Percentiles rank a stretch among this genome's conserved stretches.
Evolutionary conservation across 23 tunicate species (phyloP).

Genomic region (Pegea sp.): DNA sequence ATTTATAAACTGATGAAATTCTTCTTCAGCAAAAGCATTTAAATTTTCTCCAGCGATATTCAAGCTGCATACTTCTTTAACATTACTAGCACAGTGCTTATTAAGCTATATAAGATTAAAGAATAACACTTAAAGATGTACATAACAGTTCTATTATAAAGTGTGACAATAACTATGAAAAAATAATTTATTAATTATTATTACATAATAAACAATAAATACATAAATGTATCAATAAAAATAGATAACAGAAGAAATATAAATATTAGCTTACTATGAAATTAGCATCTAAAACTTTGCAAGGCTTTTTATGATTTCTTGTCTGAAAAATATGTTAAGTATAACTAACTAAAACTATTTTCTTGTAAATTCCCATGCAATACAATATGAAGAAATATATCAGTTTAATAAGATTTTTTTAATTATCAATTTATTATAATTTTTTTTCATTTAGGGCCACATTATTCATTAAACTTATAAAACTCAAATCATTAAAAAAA

Average conservation of each 20-base stretch:
- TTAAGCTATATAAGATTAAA: conserved; percentile 2
- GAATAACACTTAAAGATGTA: conserved; percentile 2
- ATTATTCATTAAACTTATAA: no score
- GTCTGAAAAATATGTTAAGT: no score
- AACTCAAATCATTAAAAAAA: no score
- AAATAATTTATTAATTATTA: neutral
- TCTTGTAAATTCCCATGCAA: no score
- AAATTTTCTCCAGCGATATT: conserved; percentile 34
- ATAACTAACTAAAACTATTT: no score
- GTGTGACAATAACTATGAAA: neutral
- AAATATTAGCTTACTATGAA: conserved; percentile 1
- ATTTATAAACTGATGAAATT: conserved; percentile 38
- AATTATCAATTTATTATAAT: no score
- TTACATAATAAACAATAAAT: neutral
- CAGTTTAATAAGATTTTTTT: no score
- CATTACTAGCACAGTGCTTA: conserved; percentile 40
- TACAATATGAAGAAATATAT: no score
- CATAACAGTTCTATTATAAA: conserved; percentile 1
- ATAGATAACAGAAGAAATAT: no score
- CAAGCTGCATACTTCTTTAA: conserved; percentile 62
- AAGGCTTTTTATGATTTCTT: neutral
- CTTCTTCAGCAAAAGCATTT: conserved; percentile 17
- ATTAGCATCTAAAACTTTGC: conserved; percentile 1
- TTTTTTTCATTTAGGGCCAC: no score
- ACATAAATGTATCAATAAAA: neutral